These are phyloP conservation scores for Lithophane socia DNA, from an alignment of 2,888 invertebrate genomes.

Conservation along the genomic window DNA sequence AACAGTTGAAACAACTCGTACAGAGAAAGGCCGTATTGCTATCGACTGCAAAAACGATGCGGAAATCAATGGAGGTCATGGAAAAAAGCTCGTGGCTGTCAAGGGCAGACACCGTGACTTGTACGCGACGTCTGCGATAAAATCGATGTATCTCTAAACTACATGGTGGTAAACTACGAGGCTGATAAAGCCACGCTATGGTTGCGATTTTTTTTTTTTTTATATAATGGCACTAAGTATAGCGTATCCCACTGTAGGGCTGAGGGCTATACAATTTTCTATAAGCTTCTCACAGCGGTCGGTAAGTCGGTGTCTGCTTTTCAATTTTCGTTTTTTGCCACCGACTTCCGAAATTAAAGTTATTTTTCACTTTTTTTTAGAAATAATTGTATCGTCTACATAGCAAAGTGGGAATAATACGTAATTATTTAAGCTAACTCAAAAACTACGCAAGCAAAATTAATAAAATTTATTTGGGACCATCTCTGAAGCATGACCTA, in stretches of 20 bases:
- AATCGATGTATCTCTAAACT: constrained; percentile 41
- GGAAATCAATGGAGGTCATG: constrained; percentile 66
- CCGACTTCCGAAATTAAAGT: too few species aligned
- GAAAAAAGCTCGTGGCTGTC: constrained; percentile 59
- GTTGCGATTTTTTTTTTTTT: not conserved
- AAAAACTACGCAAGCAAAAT: too few species aligned
- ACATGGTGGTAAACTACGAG: constrained; percentile 5
- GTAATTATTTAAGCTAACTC: too few species aligned
- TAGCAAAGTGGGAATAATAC: too few species aligned
- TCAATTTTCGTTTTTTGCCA: too few species aligned
- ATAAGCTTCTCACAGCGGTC: not conserved
- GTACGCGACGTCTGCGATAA: constrained; percentile 43
- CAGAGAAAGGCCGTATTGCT: constrained; percentile 58
- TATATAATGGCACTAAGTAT: not conserved
- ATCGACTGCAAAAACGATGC: constrained; percentile 66
- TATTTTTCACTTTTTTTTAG: too few species aligned
- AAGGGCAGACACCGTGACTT: constrained; percentile 59
- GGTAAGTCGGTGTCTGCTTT: too few species aligned
- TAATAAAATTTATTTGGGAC: too few species aligned
- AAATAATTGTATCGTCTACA: too few species aligned
- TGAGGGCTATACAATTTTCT: too few species aligned
- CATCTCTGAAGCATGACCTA: too few species aligned
- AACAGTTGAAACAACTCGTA: constrained; percentile 13
- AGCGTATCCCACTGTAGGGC: not conserved
- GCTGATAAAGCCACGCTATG: not conserved